A percentile compares a stretch with the other conserved stretches of the same genome.
Conservation (phyloP, 2,888 invertebrate species). For the Drosophila vallismaia region DNA sequence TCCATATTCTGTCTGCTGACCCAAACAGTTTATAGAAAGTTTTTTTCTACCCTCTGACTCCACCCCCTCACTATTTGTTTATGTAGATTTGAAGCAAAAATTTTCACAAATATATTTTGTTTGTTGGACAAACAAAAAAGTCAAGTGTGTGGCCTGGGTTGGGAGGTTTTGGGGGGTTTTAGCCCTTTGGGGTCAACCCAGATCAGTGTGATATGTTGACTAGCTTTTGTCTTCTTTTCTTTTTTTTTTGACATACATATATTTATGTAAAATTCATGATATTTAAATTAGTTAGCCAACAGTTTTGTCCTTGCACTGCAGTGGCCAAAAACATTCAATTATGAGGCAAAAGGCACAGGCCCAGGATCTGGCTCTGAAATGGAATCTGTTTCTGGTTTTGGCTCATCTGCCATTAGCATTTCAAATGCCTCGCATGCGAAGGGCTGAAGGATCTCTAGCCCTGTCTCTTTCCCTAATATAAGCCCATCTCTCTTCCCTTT, state of each 20-base stretch:
- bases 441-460: too few species aligned
- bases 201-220: constrained; percentile 28
- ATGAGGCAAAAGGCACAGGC: constrained; percentile 41
- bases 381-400: constrained; percentile 1
- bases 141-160: too few species aligned
- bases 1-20: not conserved
- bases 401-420: constrained; percentile 64
- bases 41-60: not conserved
- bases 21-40: constrained; percentile 18
- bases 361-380: not conserved
- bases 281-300: constrained; percentile 72
- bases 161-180: not conserved
- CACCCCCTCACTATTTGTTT: constrained; percentile 63
- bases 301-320: constrained; percentile 62
- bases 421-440: constrained; percentile 52
- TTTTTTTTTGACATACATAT: constrained; percentile 44
- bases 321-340: constrained; percentile 68
- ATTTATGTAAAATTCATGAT: constrained; percentile 76
- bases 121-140: constrained; percentile 41
- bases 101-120: constrained; percentile 27
- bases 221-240: constrained; percentile 1
- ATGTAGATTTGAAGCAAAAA: constrained; percentile 55
- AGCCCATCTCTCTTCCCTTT: not conserved
- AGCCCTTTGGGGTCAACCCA: constrained; percentile 1
- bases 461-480: not conserved